Base-by-base conservation (phyloP, 2,797 vertebrate genomes). In the Amblyopsis hoosieri region DNA sequence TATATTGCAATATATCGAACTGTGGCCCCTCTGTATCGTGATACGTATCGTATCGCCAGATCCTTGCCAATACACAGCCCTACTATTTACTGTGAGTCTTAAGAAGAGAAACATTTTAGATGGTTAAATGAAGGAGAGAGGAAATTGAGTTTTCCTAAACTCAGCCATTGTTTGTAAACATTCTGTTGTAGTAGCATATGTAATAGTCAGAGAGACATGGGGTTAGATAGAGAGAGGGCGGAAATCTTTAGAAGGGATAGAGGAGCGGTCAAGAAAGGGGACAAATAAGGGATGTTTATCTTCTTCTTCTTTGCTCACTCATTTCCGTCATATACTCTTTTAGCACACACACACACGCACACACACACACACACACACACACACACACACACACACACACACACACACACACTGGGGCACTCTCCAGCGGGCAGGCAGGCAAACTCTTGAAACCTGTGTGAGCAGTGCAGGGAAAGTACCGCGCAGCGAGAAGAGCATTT, bases 391-490 rank as follows among this genome's bases (percentile, higher is more conserved):
- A 60, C 61, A 58, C 49, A 59, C 37, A 60, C 33, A 48, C 19
- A 37, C 37, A 37, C 51, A 54, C 45, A 54, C 51, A 55, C 52
- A 46, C 57, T 13, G 56, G n/a, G 33, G 53, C 42, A 60, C 51
- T 37, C 17, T 31, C 14, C 6, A 31, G 45, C 57, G 14, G 37
- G 63, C 69, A 71, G 70, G 46, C 74, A 69, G 71, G 57, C 77
- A 42, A 54, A 57, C 74, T 66, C 74, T 74, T 79, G 60, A 65
- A 84, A 85, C 84, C 71, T 81, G 85, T 83, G 84, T 60, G 74
- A 80, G 80, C 84, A 69, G 79, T 62, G 78, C 64, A 85, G 89
- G 90, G 91, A 91, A 93, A 92, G 90, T 91, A 90, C 89, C 88
- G 83, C 4, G 82, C 87, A 85, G 84, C 87, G 84, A 85, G 84